Percentiles rank a stretch among this genome's conserved stretches.
These are phyloP conservation scores for Meganola albula DNA, from an alignment of 2,888 invertebrate genomes.

Conservation along the genomic window DNA sequence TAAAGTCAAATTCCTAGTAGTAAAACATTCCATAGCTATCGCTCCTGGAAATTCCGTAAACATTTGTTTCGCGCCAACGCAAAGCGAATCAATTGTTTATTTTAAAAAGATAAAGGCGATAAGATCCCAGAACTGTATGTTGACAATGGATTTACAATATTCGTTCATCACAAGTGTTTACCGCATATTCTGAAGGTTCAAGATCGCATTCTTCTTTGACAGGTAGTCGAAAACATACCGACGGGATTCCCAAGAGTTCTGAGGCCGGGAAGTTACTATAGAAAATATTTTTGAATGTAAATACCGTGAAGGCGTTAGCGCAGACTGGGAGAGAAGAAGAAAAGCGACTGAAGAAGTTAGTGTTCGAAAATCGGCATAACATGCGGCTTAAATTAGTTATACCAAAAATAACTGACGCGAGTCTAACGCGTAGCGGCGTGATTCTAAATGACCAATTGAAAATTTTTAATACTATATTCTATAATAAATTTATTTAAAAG, in stretches of 20 bases:
- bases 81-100: slow-evolving; percentile 24
- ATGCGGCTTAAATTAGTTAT: too few species aligned
- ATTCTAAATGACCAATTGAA: too few species aligned
- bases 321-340: too few species aligned
- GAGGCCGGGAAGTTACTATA: slow-evolving; percentile 41
- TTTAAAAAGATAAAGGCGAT: slow-evolving; percentile 18
- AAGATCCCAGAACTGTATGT: slow-evolving; percentile 17
- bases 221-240: slow-evolving; percentile 34
- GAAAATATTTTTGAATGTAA: slow-evolving; percentile 49
- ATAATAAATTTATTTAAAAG: too few species aligned
- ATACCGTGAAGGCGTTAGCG: too few species aligned
- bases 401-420: too few species aligned
- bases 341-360: too few species aligned
- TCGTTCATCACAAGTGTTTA: slow-evolving; percentile 24
- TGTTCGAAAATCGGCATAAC: too few species aligned
- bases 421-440: too few species aligned
- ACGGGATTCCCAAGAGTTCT: slow-evolving; percentile 44
- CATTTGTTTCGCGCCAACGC: slow-evolving; percentile 21
- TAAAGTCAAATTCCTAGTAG: too few species aligned
- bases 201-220: slow-evolving; percentile 33
- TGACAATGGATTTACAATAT: slow-evolving; percentile 21
- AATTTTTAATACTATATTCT: too few species aligned
- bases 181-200: slow-evolving; percentile 27
- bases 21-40: slow-evolving; percentile 9
- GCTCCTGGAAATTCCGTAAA: slow-evolving; percentile 21